A percentile compares a stretch with the other conserved stretches of the same genome.
These are phyloP conservation scores for Tapirus terrestris DNA, from an alignment of 2,113 vertebrate genomes.

Conservation along the genomic window DNA sequence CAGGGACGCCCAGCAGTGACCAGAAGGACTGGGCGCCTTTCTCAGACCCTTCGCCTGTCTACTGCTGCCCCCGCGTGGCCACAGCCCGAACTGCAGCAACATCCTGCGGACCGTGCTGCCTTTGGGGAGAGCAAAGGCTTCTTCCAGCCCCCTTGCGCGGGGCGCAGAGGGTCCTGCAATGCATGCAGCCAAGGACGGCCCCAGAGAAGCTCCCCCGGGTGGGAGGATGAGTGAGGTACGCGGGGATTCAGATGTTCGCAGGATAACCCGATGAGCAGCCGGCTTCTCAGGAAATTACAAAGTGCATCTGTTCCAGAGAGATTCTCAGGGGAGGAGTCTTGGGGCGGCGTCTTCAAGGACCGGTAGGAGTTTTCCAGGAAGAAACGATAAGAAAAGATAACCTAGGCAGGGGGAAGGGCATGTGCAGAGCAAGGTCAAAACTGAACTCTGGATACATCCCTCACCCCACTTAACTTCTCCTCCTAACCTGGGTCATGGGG, in stretches of 20 bases:
- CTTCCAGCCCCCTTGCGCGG: rapidly evolving
- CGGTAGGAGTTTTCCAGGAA: not conserved
- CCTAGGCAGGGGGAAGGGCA: not conserved
- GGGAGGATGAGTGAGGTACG: not conserved
- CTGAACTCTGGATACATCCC: not conserved
- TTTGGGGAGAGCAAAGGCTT: too few relatives aligned
- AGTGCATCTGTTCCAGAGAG: not conserved
- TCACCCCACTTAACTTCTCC: not conserved
- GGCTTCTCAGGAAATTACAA: not conserved
- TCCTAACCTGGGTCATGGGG: not conserved
- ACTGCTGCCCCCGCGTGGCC: not conserved
- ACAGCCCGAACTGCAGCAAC: not conserved
- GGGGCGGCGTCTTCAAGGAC: not conserved
- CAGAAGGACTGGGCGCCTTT: rapidly evolving
- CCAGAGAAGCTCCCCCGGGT: not conserved
- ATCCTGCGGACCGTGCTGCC: rapidly evolving
- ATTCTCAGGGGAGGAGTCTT: not conserved
- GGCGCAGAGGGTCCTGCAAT: rapidly evolving
- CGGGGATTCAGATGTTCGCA: not conserved
- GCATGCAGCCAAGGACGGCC: not conserved
- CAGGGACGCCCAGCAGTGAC: rapidly evolving
- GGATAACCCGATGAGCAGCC: not conserved
- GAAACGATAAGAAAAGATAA: not conserved
- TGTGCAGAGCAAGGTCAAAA: not conserved
- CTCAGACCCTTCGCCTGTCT: not conserved